Evolutionary conservation across 2,113 vertebrate genomes (phyloP).

Genomic region (Anguilla japonica): DNA sequence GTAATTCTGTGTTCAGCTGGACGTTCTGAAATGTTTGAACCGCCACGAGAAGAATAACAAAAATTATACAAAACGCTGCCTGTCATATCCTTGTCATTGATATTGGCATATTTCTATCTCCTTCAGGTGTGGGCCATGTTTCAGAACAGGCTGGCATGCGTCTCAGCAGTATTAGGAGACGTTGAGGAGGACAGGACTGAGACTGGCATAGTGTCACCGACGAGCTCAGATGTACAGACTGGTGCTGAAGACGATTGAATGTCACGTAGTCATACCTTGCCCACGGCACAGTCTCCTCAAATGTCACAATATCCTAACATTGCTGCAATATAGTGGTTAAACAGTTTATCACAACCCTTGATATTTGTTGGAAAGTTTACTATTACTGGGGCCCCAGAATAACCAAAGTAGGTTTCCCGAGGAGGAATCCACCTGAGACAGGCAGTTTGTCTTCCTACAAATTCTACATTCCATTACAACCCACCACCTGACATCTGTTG

Average conservation of each 20-base stretch:
- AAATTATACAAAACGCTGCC: no score
- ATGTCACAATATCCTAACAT: neutral
- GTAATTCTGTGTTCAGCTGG: no score
- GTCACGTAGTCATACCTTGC: slow-evolving; percentile 19
- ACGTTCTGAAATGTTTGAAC: no score
- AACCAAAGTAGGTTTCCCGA: neutral
- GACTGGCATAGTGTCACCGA: neutral
- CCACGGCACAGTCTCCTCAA: slow-evolving; percentile 23
- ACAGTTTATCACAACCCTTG: neutral
- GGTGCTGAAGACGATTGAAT: neutral
- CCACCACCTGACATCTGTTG: neutral
- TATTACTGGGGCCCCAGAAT: neutral
- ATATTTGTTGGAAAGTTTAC: slow-evolving; percentile 29
- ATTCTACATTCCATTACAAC: no score
- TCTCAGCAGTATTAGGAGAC: neutral
- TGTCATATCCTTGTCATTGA: neutral
- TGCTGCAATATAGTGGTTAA: neutral
- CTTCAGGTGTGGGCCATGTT: slow-evolving; percentile 35
- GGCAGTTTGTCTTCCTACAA: no score
- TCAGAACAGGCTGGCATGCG: slow-evolving; percentile 24
- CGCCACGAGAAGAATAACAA: neutral
- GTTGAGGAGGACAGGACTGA: slow-evolving; percentile 27
- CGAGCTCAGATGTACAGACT: neutral
- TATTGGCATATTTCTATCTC: neutral
- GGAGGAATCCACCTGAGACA: neutral